phyloP scores from a whole-genome alignment of 2,888 invertebrate genomes.

The Eupithecia dodoneata region DNA sequence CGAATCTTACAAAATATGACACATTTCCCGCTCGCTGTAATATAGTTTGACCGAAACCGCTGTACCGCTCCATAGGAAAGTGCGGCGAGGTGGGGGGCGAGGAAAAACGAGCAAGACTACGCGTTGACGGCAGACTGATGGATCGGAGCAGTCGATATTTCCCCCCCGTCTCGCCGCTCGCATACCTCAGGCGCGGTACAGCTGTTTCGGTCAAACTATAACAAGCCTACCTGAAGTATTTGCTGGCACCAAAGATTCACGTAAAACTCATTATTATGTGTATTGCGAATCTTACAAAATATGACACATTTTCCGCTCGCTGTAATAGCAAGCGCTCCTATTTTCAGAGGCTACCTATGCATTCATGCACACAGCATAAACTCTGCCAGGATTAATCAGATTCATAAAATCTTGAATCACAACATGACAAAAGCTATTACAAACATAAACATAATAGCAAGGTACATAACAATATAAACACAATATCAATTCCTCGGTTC shows the following conservation, averaged over 20 bases:
- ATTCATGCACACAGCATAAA: neutral
- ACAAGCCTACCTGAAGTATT: conserved; percentile 4
- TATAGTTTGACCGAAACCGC: neutral
- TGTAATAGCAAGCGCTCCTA: neutral
- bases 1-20: neutral
- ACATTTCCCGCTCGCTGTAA: neutral
- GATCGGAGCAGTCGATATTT: too few species aligned
- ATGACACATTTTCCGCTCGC: neutral
- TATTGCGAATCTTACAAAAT: neutral
- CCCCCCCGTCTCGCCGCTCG: too few species aligned
- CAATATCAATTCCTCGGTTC: conserved; percentile 25
- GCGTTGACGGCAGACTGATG: too few species aligned
- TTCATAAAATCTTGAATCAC: neutral
- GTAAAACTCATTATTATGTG: neutral
- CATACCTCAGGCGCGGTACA: too few species aligned
- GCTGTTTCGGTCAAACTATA: too few species aligned
- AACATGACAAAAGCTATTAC: conserved; percentile 5
- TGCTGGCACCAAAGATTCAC: neutral
- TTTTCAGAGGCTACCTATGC: neutral
- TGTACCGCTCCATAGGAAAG: too few species aligned
- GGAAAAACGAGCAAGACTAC: too few species aligned
- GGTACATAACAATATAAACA: conserved; percentile 18
- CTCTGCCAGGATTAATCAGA: neutral
- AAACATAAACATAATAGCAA: conserved; percentile 32
- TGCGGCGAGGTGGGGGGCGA: too few species aligned